These are phyloP conservation scores for Apotomis betuletana DNA, from an alignment of 2,888 invertebrate genomes.

Conservation along the genomic window DNA sequence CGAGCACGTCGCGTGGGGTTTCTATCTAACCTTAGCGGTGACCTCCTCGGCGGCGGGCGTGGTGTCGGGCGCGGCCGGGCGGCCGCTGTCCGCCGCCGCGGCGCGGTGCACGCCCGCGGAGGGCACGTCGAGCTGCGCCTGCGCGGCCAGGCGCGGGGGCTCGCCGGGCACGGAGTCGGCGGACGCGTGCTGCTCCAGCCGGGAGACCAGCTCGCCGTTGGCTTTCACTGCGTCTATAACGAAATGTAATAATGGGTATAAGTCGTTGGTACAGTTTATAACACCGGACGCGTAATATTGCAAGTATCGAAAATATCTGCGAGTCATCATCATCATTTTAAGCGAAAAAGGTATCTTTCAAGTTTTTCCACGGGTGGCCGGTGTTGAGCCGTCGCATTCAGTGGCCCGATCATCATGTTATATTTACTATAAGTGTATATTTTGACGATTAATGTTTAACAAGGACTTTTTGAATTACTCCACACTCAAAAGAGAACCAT, in stretches of 20 bases:
- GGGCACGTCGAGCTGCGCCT: slow-evolving; percentile 83
- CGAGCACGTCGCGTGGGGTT: neutral
- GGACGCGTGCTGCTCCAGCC: slow-evolving; percentile 71
- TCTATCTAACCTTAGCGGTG: slow-evolving; percentile 67
- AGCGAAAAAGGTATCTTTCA: no score
- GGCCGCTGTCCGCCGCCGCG: slow-evolving; percentile 72
- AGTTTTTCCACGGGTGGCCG: no score
- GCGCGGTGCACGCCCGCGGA: slow-evolving; percentile 82
- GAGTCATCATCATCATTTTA: no score
- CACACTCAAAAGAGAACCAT: no score
- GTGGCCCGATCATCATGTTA: no score
- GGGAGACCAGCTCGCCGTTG: slow-evolving; percentile 72
- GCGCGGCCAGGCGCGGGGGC: slow-evolving; percentile 74
- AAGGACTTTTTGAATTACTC: no score
- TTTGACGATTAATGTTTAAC: no score
- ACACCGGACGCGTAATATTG: neutral
- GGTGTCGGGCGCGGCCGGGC: slow-evolving; percentile 67
- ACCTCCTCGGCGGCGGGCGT: slow-evolving; percentile 63
- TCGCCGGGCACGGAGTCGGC: slow-evolving; percentile 69
- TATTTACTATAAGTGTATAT: no score
- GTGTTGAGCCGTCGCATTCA: no score
- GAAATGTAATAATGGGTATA: neutral
- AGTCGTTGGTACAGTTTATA: neutral
- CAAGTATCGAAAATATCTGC: no score
- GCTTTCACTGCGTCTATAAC: slow-evolving; percentile 68